Evolutionary conservation across 2,113 vertebrate genomes (phyloP).

Genomic region (Chloebia gouldiae): DNA sequence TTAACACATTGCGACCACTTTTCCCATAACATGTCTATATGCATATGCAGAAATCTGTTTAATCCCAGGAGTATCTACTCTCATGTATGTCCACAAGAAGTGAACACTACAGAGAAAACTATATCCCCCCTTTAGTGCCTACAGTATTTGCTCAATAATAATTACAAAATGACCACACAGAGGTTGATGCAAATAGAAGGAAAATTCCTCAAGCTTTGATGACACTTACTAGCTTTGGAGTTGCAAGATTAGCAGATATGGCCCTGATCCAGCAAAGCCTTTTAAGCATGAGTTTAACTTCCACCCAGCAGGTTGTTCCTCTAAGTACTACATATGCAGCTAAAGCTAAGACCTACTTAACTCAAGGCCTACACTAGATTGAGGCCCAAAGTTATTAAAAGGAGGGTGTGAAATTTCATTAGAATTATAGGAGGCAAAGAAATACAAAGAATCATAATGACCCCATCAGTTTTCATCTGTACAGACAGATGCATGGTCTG

Average conservation of each 20-base stretch:
- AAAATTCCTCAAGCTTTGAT: not conserved
- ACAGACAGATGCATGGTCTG: not conserved
- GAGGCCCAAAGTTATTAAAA: not conserved
- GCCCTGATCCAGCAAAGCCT: not conserved
- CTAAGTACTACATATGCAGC: not conserved
- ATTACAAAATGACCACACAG: not conserved
- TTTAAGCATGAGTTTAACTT: not conserved
- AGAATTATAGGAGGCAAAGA: not conserved
- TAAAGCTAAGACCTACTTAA: not conserved
- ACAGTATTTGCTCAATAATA: not conserved
- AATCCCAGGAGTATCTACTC: not conserved
- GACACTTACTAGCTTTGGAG: not conserved
- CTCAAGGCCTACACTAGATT: not conserved
- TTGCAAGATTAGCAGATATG: not conserved
- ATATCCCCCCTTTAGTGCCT: not conserved
- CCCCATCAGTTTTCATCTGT: not conserved
- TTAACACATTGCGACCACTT: not conserved
- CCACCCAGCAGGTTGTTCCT: not conserved
- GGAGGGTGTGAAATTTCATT: not conserved
- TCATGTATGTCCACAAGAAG: not conserved
- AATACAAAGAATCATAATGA: not conserved
- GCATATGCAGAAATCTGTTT: not conserved
- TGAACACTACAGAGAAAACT: not conserved
- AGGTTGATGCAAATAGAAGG: not conserved
- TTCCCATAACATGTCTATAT: accelerated